A percentile compares a stretch with the other conserved stretches of the same genome.
phyloP scores from a whole-genome alignment of 92 coral and sea anemone species.

The Bergia puertoricense region DNA sequence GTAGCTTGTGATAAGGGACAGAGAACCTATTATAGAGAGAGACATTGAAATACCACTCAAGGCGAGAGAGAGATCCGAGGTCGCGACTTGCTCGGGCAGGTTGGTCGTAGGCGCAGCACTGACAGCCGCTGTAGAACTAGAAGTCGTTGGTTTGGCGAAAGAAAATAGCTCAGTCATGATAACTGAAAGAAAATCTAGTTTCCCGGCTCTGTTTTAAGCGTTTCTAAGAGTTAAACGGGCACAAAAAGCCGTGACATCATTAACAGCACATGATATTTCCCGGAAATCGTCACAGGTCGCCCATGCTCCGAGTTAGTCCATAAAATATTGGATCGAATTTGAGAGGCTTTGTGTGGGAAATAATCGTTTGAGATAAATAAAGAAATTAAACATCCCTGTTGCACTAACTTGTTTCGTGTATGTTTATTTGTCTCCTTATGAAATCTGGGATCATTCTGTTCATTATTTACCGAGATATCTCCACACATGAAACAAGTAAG shows the following conservation, averaged over 20 bases:
- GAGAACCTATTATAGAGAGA: conserved; percentile 76
- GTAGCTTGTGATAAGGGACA: conserved; percentile 72
- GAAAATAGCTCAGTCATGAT: background rate
- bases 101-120: background rate
- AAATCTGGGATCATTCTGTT: no score
- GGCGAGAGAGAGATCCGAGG: background rate
- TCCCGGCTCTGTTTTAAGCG: background rate
- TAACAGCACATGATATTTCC: no score
- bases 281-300: no score
- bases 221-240: background rate
- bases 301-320: no score
- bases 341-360: no score
- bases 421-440: no score
- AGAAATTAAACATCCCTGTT: no score
- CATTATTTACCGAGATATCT: no score
- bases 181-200: background rate
- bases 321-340: no score
- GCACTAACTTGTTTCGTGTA: no score
- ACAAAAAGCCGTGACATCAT: background rate
- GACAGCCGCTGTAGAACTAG: background rate
- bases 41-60: conserved; percentile 52
- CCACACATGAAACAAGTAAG: no score
- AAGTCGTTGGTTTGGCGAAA: background rate
- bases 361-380: no score
- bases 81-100: conserved; percentile 2